phyloP scores from a whole-genome alignment of 2,113 vertebrate species.

The Choloepus hoffmanni region DNA sequence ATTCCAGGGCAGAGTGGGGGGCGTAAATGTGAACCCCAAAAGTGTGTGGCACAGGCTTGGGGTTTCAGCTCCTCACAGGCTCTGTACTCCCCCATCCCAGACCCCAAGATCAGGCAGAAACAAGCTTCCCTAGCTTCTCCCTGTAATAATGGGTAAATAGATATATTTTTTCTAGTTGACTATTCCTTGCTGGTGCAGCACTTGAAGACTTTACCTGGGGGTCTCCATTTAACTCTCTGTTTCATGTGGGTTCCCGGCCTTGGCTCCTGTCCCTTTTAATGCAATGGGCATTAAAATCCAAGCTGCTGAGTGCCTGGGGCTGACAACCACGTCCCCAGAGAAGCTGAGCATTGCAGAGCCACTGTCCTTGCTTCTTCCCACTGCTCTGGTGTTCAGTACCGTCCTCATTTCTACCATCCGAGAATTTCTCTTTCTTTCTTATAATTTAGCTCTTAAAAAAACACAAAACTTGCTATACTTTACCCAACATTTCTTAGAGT shows the following conservation, averaged over 20 bases:
- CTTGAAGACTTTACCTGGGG: not conserved
- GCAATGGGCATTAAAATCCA: not conserved
- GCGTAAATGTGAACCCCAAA: not conserved
- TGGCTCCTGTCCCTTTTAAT: not conserved
- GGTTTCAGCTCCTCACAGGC: not conserved
- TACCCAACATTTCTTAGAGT: not conserved
- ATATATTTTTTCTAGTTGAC: not conserved
- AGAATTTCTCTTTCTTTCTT: not conserved
- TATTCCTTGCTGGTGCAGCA: not conserved
- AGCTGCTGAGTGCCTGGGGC: not conserved
- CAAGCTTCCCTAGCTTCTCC: not conserved
- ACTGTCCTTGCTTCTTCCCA: not conserved
- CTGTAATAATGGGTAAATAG: not conserved
- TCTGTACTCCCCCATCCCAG: not conserved
- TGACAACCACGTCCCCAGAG: not conserved
- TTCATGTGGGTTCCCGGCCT: not conserved
- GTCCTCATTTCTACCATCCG: not conserved
- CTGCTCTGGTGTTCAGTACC: not conserved
- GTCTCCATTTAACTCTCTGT: not conserved
- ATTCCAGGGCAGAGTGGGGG: not conserved
- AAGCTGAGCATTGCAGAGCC: not conserved
- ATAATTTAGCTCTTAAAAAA: not conserved
- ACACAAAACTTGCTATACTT: not conserved
- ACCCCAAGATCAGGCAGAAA: not conserved
- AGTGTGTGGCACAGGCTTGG: not conserved